Base-by-base conservation (phyloP, 2,113 vertebrate genomes). In the Todiramphus chloris region DNA sequence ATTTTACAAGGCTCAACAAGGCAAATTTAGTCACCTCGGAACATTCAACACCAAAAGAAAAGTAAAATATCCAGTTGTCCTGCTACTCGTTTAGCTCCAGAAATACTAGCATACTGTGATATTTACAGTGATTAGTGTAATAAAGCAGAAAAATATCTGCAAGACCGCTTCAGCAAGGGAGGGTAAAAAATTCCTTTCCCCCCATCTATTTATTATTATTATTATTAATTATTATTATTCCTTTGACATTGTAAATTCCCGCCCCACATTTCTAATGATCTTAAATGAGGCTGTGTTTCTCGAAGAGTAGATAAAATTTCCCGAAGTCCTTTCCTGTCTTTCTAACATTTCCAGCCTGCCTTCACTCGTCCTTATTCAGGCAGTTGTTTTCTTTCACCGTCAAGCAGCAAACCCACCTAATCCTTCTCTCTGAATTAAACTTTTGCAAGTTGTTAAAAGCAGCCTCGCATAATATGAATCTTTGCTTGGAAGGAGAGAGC, bases 1-100 rank as follows among this genome's bases (percentile, higher is more conserved):
- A 95, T 97, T 97, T 98, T 95, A 97, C 97, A 97, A 97, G 97
- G 97, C 96, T 97, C 90, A 76, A 94, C 90, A 96, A 96, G 96
- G 94, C 66, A 90, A 95, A 96, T 97, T 95, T 97, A 97, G 96
- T 97, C 94, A 86, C 95, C 93, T 93, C 48, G 39, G 83, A 93
- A 96, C 85, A 94, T 91, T 96, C 85, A 91, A 93, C 83, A 89
- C 75, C 13, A 80, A 93, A 78, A 89, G 94, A 83, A 82, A 5
- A 91, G 64, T 50, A 78, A 95, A 97, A 90, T 72, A 96, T 91
- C 92, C 95, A 90, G 87, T 95, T 97, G 90, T 96, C 96, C 92
- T 95, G 86, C 72, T 92, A 79, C 67, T 96, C 1, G 3, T 72
- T 97, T 94, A 94, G 44, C 68, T 94, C 21, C 51, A 77, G 76